Evolutionary conservation across 2,797 vertebrate genomes (phyloP), one percentile per base, ranked within the genome.

Genomic region (Rhinichthys osculus): DNA sequence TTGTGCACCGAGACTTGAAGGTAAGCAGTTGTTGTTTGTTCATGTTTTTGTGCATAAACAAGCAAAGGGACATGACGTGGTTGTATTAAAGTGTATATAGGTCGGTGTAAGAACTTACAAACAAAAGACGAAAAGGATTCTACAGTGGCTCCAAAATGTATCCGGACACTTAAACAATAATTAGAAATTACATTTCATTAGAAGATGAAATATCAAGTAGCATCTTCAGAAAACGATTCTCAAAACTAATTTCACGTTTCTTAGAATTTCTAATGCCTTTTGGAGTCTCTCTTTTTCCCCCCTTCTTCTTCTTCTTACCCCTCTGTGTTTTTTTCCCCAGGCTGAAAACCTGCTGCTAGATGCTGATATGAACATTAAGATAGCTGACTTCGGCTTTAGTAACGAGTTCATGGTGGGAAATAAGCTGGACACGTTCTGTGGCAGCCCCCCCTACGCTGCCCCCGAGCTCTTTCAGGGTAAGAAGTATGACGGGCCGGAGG

Each of bases 311-410:
- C 59, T 3, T 59, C 7, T 57, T 5, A 23, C 40, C 21, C 21
- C 14, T 14, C 13, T 62, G 11, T 66, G 23, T 76, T 5, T 69
- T 44, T n/a, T 17, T 7, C 23, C 19, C 2, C 90, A 99, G 98
- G 98, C 98, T 87, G 98, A 99, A 95, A 99, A 99, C 94, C 94
- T 99, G 66, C 96, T 99, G 85, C 94, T 99, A 84, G 98, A 99
- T 88, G 97, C 98, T 30, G 98, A 99, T 95, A 99, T 99, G 98
- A 99, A 99, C 94, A 99, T 99, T 92, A 99, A 99, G 95, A 99
- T 99, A 87, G 98, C 98, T 21, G 98, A 99, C 89, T 99, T 99
- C 83, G 98, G 98, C 92, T 99, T 99, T 93, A 99, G 98, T 90
- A 99, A 99, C 72, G 98, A 99, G 95, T 99, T 99, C 94, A 98